Conservation (phyloP, 1,140 invertebrate genomes). For the Drosophila kohkoa region DNA sequence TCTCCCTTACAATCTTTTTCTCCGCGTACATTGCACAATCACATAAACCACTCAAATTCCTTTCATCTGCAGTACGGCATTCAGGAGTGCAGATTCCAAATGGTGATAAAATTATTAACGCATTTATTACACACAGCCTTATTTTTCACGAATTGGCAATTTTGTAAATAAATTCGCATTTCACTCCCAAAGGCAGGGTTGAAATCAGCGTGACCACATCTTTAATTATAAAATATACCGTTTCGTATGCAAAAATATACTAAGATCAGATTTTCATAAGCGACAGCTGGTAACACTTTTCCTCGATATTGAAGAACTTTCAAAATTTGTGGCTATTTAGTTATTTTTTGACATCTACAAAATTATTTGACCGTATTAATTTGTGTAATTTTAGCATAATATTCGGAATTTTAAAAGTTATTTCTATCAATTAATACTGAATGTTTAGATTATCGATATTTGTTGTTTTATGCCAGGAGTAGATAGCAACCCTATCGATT, state of each 20-base stretch:
- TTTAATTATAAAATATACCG: background rate
- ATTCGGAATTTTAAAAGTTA: too few species aligned
- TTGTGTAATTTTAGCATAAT: too few species aligned
- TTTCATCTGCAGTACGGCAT: slow-evolving; percentile 11
- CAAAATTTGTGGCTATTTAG: too few species aligned
- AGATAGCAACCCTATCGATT: slow-evolving; percentile 7
- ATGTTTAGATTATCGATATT: slow-evolving; percentile 5
- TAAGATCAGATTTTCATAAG: background rate
- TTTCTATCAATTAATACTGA: too few species aligned
- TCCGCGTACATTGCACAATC: slow-evolving; percentile 48
- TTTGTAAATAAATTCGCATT: slow-evolving; percentile 62
- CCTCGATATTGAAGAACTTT: too few species aligned
- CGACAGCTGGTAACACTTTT: too few species aligned
- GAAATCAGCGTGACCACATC: slow-evolving; percentile 1
- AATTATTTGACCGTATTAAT: too few species aligned
- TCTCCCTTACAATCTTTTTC: slow-evolving; percentile 39
- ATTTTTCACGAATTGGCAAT: slow-evolving; percentile 49
- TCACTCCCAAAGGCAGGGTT: slow-evolving; percentile 50
- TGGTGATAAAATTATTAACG: slow-evolving; percentile 21
- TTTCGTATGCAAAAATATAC: background rate
- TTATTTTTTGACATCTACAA: too few species aligned
- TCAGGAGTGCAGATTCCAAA: background rate
- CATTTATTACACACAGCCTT: slow-evolving; percentile 48
- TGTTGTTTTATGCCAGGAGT: background rate
- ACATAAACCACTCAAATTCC: slow-evolving; percentile 11